Evolutionary conservation across 2,113 vertebrate species (phyloP), one percentile per base, ranked within the genome.

Genomic region (Carassius auratus): DNA sequence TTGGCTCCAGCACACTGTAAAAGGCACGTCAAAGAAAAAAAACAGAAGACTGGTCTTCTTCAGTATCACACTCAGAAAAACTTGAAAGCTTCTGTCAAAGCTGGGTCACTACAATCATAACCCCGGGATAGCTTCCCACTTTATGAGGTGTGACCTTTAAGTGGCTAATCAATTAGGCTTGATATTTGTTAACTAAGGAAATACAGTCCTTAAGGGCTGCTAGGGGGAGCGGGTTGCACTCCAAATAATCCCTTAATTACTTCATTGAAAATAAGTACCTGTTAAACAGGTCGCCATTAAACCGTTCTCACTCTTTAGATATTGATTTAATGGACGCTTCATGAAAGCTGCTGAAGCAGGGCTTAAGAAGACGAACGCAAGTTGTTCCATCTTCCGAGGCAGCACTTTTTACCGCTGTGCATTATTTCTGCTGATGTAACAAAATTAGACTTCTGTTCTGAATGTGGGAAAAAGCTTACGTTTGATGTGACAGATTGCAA

Each of bases 241-340:
- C 88, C 89, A 91, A 93, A 92, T 89, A 89, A 88, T 90, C 91
- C 86, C 91, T 93, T 94, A 94, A 94, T 94, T 93, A 94, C 92
- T 92, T 84, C 87, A 82, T 84, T 92, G 92, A 93, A 93, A 93
- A 91, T 74, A 94, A 95, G 91, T 91, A 92, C 87, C 90, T 89
- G 90, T 90, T 91, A 91, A 91, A 88, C 90, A 85, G 66, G 88
- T 87, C 84, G 79, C 89, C 88, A 88, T 89, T 91, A 90, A 91
- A 88, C 81, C 76, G 48, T 85, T 91, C 89, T 88, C 87, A 87
- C 90, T 86, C 86, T 87, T 88, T 77, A 82, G 62, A 89, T 93
- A 93, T 91, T 92, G 93, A 94, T 92, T 93, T 94, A 89, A 91
- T 90, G 86, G 91, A 91, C 82, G 86, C 84, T 61, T 52, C 86